A percentile compares a stretch with the other conserved stretches of the same genome.
These are phyloP conservation scores for Trilocha varians DNA, from an alignment of 2,888 invertebrate genomes.

Conservation along the genomic window DNA sequence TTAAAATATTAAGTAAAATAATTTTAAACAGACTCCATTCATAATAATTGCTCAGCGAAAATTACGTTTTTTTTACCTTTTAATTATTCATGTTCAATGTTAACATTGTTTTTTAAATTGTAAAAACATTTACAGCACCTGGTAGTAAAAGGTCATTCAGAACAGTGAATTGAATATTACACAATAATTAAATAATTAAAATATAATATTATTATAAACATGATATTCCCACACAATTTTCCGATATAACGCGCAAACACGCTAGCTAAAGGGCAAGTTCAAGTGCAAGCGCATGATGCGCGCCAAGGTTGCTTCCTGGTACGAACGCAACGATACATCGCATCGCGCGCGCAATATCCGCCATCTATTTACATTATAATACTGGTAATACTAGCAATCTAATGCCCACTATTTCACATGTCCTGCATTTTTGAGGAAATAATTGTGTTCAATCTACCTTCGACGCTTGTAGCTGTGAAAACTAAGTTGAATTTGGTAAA, in stretches of 20 bases:
- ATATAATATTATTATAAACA: neutral
- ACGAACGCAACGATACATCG: constrained; percentile 41
- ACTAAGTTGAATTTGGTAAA: too few species aligned
- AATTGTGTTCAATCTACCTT: too few species aligned
- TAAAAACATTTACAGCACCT: too few species aligned
- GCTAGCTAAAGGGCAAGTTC: constrained; percentile 55
- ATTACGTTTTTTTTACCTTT: too few species aligned
- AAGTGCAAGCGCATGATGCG: constrained; percentile 45
- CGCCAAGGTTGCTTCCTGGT: constrained; percentile 63
- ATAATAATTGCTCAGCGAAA: too few species aligned
- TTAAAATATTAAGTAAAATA: too few species aligned
- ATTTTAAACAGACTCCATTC: too few species aligned
- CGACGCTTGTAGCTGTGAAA: too few species aligned
- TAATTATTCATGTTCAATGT: too few species aligned
- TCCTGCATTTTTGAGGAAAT: neutral
- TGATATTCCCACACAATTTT: constrained; percentile 1
- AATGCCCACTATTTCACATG: neutral
- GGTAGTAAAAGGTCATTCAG: too few species aligned
- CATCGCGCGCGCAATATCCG: constrained; percentile 14
- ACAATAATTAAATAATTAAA: neutral
- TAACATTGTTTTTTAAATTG: too few species aligned
- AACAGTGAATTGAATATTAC: too few species aligned
- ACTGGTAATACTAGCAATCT: neutral
- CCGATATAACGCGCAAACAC: constrained; percentile 13
- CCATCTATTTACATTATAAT: constrained; percentile 9